phyloP scores from a whole-genome alignment of 92 coral and sea anemone genomes.

The Porites cylindrica region DNA sequence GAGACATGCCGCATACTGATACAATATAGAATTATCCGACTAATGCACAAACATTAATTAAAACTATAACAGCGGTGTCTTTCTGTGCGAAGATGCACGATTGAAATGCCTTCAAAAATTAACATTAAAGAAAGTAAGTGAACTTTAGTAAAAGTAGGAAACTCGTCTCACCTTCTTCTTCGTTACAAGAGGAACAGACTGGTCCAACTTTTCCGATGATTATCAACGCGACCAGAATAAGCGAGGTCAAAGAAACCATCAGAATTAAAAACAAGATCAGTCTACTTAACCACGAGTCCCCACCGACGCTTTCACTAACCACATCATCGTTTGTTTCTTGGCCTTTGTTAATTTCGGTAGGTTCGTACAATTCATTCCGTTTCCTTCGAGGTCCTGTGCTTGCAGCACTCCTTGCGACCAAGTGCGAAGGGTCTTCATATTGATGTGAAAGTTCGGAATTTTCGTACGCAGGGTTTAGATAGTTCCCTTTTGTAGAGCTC shows the following conservation, averaged over 20 bases:
- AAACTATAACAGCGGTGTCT: too few relatives aligned
- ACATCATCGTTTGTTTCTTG: neutral
- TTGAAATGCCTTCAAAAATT: too few relatives aligned
- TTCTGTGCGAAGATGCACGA: too few relatives aligned
- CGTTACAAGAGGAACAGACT: constrained; percentile 18
- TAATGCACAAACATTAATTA: too few relatives aligned
- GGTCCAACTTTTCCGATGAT: constrained; percentile 76
- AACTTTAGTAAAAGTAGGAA: neutral
- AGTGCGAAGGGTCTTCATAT: constrained; percentile 39
- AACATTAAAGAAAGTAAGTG: too few relatives aligned
- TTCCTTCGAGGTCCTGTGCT: constrained; percentile 51
- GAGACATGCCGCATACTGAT: too few relatives aligned
- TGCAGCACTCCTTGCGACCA: neutral
- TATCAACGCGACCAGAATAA: constrained; percentile 73
- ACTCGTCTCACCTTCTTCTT: neutral
- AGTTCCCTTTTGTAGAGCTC: neutral
- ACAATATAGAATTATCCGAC: too few relatives aligned
- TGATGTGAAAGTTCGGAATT: constrained; percentile 17
- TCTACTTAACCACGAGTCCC: constrained; percentile 56
- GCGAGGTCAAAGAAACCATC: constrained; percentile 61
- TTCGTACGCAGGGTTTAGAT: constrained; percentile 39
- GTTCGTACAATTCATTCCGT: constrained; percentile 59
- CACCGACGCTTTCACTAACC: neutral
- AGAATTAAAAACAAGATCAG: constrained; percentile 69
- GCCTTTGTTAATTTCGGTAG: constrained; percentile 10